These are phyloP conservation scores for Pseudorasbora parva DNA, from an alignment of 2,113 vertebrate species.

Conservation along the genomic window DNA sequence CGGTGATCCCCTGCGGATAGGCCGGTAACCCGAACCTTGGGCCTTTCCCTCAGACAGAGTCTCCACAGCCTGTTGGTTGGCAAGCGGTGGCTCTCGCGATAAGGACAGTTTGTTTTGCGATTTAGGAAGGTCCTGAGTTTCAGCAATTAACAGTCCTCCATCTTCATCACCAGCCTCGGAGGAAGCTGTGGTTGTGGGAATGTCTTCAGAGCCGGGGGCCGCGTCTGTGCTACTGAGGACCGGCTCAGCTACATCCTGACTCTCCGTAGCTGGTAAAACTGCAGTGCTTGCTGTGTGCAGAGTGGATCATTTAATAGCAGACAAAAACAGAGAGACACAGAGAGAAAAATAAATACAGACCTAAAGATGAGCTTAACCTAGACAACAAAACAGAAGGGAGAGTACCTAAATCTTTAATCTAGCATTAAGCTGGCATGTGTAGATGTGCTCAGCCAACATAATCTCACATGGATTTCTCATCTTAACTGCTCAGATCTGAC, in stretches of 20 bases:
- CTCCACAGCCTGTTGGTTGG: constrained; percentile 74
- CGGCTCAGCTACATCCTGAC: neutral
- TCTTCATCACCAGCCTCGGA: constrained; percentile 37
- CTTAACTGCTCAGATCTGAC: constrained; percentile 31
- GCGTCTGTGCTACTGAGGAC: constrained; percentile 46
- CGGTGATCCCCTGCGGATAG: constrained; percentile 81
- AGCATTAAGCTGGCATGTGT: constrained; percentile 53
- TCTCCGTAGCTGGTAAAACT: constrained; percentile 17
- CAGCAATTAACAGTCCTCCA: neutral
- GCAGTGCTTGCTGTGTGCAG: constrained; percentile 34
- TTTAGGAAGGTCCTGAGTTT: constrained; percentile 52
- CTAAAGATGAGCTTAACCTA: constrained; percentile 50
- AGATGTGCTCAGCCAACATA: constrained; percentile 17
- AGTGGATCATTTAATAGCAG: constrained; percentile 34
- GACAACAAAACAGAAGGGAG: constrained; percentile 55
- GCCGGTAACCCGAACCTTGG: constrained; percentile 73
- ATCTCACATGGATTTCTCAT: constrained; percentile 47
- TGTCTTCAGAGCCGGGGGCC: constrained; percentile 60
- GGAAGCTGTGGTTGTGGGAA: constrained; percentile 67
- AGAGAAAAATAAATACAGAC: constrained; percentile 53
- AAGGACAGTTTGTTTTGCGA: constrained; percentile 67
- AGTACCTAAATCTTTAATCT: constrained; percentile 63
- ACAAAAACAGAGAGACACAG: constrained; percentile 27
- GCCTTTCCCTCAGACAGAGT: constrained; percentile 59
- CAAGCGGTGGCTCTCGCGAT: constrained; percentile 36